A percentile compares a stretch with the other conserved stretches of the same genome.
Evolutionary conservation across 2,797 vertebrate genomes (phyloP).

Genomic region (Megaceryle alcyon): DNA sequence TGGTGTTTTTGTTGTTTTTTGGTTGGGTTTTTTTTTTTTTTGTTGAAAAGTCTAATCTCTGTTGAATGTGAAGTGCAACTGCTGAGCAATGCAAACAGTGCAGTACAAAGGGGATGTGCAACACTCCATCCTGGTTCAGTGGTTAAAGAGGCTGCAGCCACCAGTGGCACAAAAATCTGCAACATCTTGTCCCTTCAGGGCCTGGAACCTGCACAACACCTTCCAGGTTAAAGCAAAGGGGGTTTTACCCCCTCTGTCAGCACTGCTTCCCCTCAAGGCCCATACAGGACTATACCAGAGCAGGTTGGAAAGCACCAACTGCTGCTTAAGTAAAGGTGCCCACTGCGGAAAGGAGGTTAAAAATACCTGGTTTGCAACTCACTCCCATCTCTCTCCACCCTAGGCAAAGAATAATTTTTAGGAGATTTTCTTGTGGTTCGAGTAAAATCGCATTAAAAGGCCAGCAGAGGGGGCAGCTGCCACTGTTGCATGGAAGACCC

Average conservation of each 20-base stretch:
- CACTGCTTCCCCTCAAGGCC: not conserved
- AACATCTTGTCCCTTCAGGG: not conserved
- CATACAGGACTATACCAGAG: not conserved
- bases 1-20: too few relatives aligned
- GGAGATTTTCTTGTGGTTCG: not conserved
- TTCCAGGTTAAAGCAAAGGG: not conserved
- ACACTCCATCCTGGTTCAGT: not conserved
- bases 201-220: not conserved
- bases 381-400: not conserved
- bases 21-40: not conserved
- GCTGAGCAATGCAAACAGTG: not conserved
- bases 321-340: not conserved
- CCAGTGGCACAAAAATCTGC: not conserved
- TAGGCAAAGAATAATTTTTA: not conserved
- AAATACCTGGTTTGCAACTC: not conserved
- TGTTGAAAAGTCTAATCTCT: not conserved
- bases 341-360: not conserved
- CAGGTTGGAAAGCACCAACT: not conserved
- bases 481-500: not conserved
- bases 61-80: not conserved
- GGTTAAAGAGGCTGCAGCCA: not conserved
- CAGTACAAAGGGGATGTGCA: not conserved
- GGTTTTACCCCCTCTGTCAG: rapidly evolving
- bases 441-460: not conserved
- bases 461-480: slow-evolving; percentile 52